Evolutionary conservation across 1,140 invertebrate species (phyloP).

Genomic region (Lutraria rhynchaena): DNA sequence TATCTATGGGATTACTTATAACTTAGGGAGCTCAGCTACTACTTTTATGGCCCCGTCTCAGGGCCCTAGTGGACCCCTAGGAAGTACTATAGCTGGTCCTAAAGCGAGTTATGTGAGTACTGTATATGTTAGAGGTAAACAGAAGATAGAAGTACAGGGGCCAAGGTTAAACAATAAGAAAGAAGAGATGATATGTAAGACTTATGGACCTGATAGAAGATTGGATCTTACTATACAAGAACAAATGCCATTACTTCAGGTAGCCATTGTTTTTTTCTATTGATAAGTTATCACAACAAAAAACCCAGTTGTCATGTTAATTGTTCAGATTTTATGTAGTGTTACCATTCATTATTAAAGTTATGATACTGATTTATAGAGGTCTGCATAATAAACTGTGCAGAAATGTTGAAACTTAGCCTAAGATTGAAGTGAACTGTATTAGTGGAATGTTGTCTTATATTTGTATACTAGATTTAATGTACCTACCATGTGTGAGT

Average conservation of each 20-base stretch:
- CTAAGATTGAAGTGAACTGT: too few relatives aligned
- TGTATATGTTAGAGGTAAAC: constrained; percentile 81
- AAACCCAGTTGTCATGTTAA: too few relatives aligned
- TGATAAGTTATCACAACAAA: too few relatives aligned
- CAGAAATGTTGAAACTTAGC: too few relatives aligned
- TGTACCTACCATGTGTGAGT: too few relatives aligned
- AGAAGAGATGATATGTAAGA: constrained; percentile 80
- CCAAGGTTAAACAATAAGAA: constrained; percentile 81
- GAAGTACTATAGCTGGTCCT: constrained; percentile 34
- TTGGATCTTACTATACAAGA: constrained; percentile 82
- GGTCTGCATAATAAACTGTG: too few relatives aligned
- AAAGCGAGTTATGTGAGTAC: constrained; percentile 72
- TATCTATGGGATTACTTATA: constrained; percentile 81
- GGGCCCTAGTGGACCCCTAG: constrained; percentile 34
- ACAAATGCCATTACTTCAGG: constrained; percentile 82
- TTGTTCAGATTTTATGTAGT: too few relatives aligned
- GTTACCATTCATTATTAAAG: too few relatives aligned
- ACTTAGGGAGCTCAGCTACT: constrained; percentile 76
- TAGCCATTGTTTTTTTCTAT: too few relatives aligned
- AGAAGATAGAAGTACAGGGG: constrained; percentile 81
- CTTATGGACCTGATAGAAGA: constrained; percentile 82
- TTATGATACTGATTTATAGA: too few relatives aligned
- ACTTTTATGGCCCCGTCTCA: constrained; percentile 58
- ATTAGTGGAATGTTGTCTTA: too few relatives aligned
- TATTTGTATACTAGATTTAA: too few relatives aligned